Conservation (phyloP, 1,140 invertebrate genomes). For the Drosophila jambulina region DNA sequence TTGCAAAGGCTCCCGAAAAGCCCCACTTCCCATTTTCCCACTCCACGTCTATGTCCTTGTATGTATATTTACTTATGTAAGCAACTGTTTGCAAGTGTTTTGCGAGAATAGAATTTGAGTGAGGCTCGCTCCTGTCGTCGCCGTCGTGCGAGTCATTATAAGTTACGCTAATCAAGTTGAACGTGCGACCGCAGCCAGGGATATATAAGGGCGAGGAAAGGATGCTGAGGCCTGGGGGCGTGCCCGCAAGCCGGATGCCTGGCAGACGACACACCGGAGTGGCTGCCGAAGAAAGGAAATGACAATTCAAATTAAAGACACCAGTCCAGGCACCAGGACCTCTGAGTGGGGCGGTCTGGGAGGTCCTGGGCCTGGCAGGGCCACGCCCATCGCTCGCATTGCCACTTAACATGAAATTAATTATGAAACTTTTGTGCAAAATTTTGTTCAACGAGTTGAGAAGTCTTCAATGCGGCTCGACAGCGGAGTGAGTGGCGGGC, state of each 20-base stretch:
- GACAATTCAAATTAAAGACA: constrained; percentile 83
- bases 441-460: constrained; percentile 81
- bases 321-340: constrained; percentile 28
- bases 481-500: constrained; percentile 15
- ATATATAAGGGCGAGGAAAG: neutral
- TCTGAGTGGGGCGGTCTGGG: neutral
- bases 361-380: constrained; percentile 7
- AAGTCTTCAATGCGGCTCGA: constrained; percentile 63
- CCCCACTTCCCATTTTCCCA: neutral
- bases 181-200: constrained; percentile 50
- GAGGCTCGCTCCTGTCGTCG: constrained; percentile 39
- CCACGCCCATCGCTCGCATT: constrained; percentile 63
- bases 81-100: constrained; percentile 67
- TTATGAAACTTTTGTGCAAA: constrained; percentile 83
- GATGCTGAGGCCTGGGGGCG: constrained; percentile 19
- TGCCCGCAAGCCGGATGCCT: constrained; percentile 45
- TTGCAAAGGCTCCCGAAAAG: constrained; percentile 52
- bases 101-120: constrained; percentile 40
- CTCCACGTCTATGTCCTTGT: neutral
- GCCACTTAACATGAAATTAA: constrained; percentile 84
- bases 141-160: constrained; percentile 70
- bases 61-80: constrained; percentile 61
- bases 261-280: constrained; percentile 57
- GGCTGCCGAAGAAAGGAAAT: constrained; percentile 72
- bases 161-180: constrained; percentile 83